These are phyloP conservation scores for Apamea monoglypha DNA, from an alignment of 2,888 invertebrate genomes.

Conservation along the genomic window DNA sequence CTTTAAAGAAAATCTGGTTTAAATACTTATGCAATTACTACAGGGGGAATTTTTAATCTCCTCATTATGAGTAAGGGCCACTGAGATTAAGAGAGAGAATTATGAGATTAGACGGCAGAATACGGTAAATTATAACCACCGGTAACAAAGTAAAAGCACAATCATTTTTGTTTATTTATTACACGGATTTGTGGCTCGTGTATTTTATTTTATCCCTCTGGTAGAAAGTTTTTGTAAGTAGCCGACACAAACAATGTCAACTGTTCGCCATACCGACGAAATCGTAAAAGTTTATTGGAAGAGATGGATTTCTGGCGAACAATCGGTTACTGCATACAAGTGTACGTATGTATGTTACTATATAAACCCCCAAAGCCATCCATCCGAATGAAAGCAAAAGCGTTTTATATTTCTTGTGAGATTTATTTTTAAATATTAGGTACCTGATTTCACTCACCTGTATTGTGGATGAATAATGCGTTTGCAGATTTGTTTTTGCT, in stretches of 20 bases:
- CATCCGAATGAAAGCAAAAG: neutral
- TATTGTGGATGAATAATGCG: neutral
- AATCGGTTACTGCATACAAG: conserved; percentile 38
- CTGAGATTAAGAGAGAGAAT: conserved; percentile 79
- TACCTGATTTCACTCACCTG: neutral
- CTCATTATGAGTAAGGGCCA: conserved; percentile 82
- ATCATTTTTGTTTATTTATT: conserved; percentile 62
- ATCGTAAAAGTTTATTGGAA: conserved; percentile 61
- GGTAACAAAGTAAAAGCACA: conserved; percentile 62
- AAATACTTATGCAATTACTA: conserved; percentile 81
- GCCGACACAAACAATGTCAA: conserved; percentile 18
- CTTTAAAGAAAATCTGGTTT: conserved; percentile 76
- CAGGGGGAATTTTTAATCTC: conserved; percentile 83
- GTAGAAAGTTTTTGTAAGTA: conserved; percentile 25
- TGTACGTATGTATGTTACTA: conserved; percentile 8
- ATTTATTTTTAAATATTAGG: neutral
- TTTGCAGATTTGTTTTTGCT: neutral
- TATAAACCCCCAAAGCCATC: conserved; percentile 1
- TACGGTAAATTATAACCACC: conserved; percentile 66
- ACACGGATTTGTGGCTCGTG: conserved; percentile 39
- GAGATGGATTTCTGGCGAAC: conserved; percentile 44
- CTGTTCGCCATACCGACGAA: conserved; percentile 38
- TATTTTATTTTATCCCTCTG: conserved; percentile 39
- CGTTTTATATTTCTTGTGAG: too few relatives aligned
- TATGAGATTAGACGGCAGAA: conserved; percentile 75